Base-by-base conservation (phyloP, 2,797 vertebrate species). In the Aselliscus stoliczkanus region DNA sequence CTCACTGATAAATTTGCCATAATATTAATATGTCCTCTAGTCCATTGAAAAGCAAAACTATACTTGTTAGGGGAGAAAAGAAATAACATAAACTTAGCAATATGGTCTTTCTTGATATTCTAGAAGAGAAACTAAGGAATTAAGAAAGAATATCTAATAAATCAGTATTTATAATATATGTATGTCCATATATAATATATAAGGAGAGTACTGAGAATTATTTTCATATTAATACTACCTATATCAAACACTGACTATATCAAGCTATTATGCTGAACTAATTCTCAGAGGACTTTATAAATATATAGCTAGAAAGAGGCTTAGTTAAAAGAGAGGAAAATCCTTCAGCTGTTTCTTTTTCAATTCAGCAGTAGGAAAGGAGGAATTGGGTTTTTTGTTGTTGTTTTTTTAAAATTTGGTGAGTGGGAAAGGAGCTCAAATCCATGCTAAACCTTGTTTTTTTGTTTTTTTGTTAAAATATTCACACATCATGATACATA, bases 281-380 rank as follows among this genome's bases (percentile, higher is more conserved):
- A 96, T 96, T 97, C 97, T 97, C 95, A 95, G 80, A 95, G 79
- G 96, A 97, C 88, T 97, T 97, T 94, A 94, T 96, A 96, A 97
- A 96, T 95, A 95, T 97, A 95, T 90, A 97, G 96, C 97, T 90
- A 12, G 67, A 97, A 87, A 21, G 47, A 97, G 92, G 50, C 95
- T 95, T 94, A 96, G 85, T 97, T 97, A 96, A 84, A 86, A 96
- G 85, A 97, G 50, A 93, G 62, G 81, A 96, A 97, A 92, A 97
- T 88, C 65, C 88, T 98, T 98, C 91, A 87, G 83, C 93, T 94
- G 47, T 70, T 62, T 60, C n/a, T 97, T 97, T 97, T 95, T 93
- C 84, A 97, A 95, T 76, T 98, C 96, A 97, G 87, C 81, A 95
- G 87, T 87, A 95, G 60, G 85, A 62, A 25, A 97, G 92, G 83